Base-by-base conservation (phyloP, 2,797 vertebrate genomes). In the Eptatretus atami region DNA sequence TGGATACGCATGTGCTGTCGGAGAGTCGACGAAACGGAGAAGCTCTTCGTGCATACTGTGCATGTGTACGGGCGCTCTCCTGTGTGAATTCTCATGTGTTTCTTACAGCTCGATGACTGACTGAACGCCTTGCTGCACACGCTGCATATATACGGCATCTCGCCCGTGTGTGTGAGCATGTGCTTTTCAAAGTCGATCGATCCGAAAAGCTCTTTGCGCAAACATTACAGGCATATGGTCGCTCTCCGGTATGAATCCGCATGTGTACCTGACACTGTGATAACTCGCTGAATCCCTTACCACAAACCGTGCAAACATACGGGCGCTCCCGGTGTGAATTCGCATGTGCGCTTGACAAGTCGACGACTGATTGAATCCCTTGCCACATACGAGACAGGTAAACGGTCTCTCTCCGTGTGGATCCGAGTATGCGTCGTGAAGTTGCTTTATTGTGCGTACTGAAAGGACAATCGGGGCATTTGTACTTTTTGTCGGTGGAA, bases 41-140 rank as follows among this genome's bases (percentile, higher is more conserved):
- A 61, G 9, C 15, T 25, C 57, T 61, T 61, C 12, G 15, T 25
- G 57, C 57, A 61, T 12, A 25, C 57, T n/a, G 15, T 25, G 57
- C 57, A 61, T 25, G n/a, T 25, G 57, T 61, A 61, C 11, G 57
- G 57, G 15, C 57, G 57, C 57, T 61, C 57, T 25, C 57, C 15
- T 2, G 57, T 61, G 57, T 61, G 57, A 25, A 61, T 61, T 25
- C 57, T 61, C 57, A n/a, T n/a, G 57, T 61, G 57, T n/a, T n/a
- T 25, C 15, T n/a, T n/a, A 25, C n/a, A 25, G 57, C 15, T n/a
- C 15, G 15, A n/a, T 25, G 57, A 61, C 57, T 61, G 57, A n/a
- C 15, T 61, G 57, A 61, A 61, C 57, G 57, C 57, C 57, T 61
- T 61, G 57, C 57, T 25, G 57, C 57, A 61, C 57, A 61, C 57